Conservation (phyloP, 1,140 invertebrate genomes). For the Nymphalis io region DNA sequence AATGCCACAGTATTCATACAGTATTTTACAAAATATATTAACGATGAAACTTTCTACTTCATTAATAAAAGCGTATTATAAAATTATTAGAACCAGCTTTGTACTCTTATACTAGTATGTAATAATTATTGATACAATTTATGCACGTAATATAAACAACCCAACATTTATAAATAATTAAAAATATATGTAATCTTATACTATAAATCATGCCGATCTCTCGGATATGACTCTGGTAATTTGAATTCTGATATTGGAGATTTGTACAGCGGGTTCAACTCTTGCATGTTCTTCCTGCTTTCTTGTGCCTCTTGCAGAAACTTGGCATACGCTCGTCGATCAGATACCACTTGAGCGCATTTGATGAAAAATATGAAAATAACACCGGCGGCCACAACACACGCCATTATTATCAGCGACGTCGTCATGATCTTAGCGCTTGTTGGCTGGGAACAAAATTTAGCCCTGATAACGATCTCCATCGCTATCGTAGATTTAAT, state of each 20-base stretch:
- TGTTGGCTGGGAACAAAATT: conserved; percentile 65
- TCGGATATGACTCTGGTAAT: conserved; percentile 77
- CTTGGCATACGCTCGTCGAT: conserved; percentile 77
- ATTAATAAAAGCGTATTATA: neutral
- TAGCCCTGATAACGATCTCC: conserved; percentile 66
- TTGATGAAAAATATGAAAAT: conserved; percentile 68
- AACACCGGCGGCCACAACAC: conserved; percentile 73
- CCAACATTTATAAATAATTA: neutral
- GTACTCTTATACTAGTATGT: no score
- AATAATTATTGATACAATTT: no score
- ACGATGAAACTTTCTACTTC: neutral
- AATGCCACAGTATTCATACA: conserved; percentile 3
- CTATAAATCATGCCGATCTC: conserved; percentile 62
- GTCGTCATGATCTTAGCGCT: conserved; percentile 64
- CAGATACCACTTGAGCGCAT: conserved; percentile 71
- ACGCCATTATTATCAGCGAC: conserved; percentile 65
- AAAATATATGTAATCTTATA: neutral
- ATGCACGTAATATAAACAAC: neutral
- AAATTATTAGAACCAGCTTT: no score
- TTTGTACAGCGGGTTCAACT: conserved; percentile 81
- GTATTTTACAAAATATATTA: neutral
- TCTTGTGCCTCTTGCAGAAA: conserved; percentile 74
- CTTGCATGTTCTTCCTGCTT: conserved; percentile 57
- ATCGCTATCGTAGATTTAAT: conserved; percentile 51
- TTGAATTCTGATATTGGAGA: conserved; percentile 79